Percentiles rank a stretch among this genome's conserved stretches.
Evolutionary conservation across 2,888 invertebrate species (phyloP).

Genomic region (Apodemia hepburni): DNA sequence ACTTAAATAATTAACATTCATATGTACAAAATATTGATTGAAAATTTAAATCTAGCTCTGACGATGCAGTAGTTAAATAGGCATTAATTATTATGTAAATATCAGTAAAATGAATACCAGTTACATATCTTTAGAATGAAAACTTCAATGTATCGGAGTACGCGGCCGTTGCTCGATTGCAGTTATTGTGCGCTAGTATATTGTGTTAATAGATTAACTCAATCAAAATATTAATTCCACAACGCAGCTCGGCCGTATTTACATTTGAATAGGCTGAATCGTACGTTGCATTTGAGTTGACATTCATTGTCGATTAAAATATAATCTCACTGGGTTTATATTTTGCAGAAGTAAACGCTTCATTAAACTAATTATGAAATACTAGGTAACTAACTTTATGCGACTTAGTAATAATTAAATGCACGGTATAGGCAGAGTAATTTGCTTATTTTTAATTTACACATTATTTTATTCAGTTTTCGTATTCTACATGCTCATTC

Average conservation of each 20-base stretch:
- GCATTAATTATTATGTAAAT: too few species aligned
- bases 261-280: conserved; percentile 66
- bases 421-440: too few species aligned
- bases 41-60: too few species aligned
- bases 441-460: too few species aligned
- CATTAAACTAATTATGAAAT: conserved; percentile 7
- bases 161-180: conserved; percentile 36
- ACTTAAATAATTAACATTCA: too few species aligned
- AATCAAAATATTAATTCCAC: conserved; percentile 76
- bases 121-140: background rate
- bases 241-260: conserved; percentile 60
- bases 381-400: conserved; percentile 1
- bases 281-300: conserved; percentile 55
- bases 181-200: conserved; percentile 56
- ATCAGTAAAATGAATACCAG: too few species aligned
- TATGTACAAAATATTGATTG: too few species aligned
- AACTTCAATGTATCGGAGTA: background rate
- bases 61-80: too few species aligned
- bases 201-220: conserved; percentile 76
- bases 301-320: conserved; percentile 45
- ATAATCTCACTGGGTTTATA: conserved; percentile 32
- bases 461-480: too few species aligned
- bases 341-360: conserved; percentile 8
- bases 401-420: background rate
- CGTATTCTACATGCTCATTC: too few species aligned